phyloP scores from a whole-genome alignment of 2,888 invertebrate species.

The Balanococcus diminutus region DNA sequence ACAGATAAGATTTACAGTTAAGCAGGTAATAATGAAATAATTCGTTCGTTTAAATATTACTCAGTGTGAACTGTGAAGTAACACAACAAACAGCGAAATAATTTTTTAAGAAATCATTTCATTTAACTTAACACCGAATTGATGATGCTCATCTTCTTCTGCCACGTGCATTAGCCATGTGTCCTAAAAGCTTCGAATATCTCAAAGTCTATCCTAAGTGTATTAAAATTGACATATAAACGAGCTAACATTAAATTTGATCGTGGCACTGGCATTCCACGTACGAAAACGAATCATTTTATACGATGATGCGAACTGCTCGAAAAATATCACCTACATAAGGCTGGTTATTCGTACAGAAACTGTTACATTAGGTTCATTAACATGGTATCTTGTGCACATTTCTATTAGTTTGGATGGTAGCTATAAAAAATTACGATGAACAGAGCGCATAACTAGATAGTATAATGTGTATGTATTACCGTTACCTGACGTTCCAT shows the following conservation, averaged over 20 bases:
- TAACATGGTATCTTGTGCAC: conserved; percentile 28
- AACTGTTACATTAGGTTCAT: conserved; percentile 35
- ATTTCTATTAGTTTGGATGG: conserved; percentile 16
- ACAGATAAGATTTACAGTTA: conserved; percentile 22
- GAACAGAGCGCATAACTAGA: conserved; percentile 20
- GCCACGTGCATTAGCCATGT: background rate
- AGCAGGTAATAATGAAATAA: conserved; percentile 16
- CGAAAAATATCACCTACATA: background rate
- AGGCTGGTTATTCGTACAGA: background rate
- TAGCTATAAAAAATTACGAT: conserved; percentile 26
- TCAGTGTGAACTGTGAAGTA: background rate
- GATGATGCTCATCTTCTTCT: background rate
- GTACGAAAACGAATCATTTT: background rate
- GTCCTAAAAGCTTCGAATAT: background rate
- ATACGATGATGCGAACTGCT: background rate
- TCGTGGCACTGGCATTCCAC: background rate
- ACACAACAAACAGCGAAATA: background rate
- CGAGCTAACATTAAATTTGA: background rate
- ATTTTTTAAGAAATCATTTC: background rate
- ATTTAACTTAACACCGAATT: background rate
- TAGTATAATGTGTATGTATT: conserved; percentile 11
- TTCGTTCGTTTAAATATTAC: background rate
- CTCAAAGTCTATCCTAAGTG: background rate
- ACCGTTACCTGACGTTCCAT: conserved; percentile 33
- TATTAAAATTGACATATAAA: conserved; percentile 21